Evolutionary conservation across 2,797 vertebrate species (phyloP).

Genomic region (Todus mexicanus): DNA sequence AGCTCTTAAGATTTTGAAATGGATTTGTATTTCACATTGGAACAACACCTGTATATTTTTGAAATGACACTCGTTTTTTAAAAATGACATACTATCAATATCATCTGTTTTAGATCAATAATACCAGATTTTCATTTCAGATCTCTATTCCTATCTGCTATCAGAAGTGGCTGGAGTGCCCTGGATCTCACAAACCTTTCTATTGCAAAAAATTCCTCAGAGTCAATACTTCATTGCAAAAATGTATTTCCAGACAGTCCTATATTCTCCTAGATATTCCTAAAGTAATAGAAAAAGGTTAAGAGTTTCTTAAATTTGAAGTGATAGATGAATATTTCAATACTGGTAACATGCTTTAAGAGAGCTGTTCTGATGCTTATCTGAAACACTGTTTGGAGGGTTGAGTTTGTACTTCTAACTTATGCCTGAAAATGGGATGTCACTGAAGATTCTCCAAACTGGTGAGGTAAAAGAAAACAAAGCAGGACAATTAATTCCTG

Average conservation of each 20-base stretch:
- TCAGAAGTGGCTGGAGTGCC: not conserved
- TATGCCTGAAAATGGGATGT: not conserved
- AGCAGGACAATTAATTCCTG: not conserved
- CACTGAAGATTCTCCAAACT: not conserved
- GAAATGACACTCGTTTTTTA: not conserved
- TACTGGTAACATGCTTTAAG: not conserved
- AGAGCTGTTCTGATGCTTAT: not conserved
- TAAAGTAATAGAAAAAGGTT: not conserved
- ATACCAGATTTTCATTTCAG: not conserved
- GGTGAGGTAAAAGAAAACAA: not conserved
- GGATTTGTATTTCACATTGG: not conserved
- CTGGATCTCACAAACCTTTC: not conserved
- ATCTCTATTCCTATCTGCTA: not conserved
- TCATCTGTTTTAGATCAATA: not conserved
- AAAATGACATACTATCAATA: not conserved
- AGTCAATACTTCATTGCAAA: constrained; percentile 37
- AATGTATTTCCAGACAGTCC: not conserved
- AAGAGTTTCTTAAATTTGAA: not conserved
- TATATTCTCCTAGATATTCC: not conserved
- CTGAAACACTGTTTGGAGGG: not conserved
- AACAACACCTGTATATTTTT: not conserved
- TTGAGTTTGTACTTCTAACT: not conserved
- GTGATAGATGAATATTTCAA: not conserved
- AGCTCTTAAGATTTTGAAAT: not conserved
- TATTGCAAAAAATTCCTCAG: constrained; percentile 15